Base-by-base conservation (phyloP, 1,140 invertebrate species). In the Drosophila pseudoananassae region DNA sequence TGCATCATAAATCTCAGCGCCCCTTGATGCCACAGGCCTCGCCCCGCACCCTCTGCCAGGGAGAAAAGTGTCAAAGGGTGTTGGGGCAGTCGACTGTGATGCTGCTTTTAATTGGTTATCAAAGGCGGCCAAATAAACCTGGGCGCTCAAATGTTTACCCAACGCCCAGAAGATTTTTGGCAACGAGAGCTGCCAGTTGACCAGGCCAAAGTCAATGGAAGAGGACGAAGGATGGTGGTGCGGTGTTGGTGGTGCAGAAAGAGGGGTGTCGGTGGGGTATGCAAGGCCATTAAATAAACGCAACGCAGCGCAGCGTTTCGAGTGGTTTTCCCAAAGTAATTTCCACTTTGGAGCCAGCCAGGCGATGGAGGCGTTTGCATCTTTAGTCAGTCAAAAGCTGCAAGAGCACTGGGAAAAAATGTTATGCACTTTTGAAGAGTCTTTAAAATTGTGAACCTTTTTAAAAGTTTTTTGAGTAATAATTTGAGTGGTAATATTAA, bases 211-310 rank as follows among this genome's bases (percentile, higher is more conserved):
- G 50, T 33, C 53, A 53, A 17, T 14, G 5, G 31, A 4, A 12
- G 15, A 33, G 25, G 0, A n/a, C 47, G 20, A 14, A 7, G 23
- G 31, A 15, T 10, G 27, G 6, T 12, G 53, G n/a, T 53, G 15
- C n/a, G 25, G n/a, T n/a, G 47, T 27, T 5, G 25, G 25, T 27
- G 40, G 36, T 14, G 49, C n/a, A 15, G 14, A n/a, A 40, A 25
- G 3, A 17, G 25, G 25, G 33, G 4, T 9, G n/a, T 9, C 29
- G 43, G 14, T 17, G 6, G 40, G 40, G 40, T 17, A 9, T 71
- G 38, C 66, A 63, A 61, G 76, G 76, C 79, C 79, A 83, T 83
- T 84, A 84, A 84, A 79, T 79, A 84, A 84, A 83, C 71, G 80
- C 80, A 84, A 58, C 65, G 57, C 65, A 69, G 65, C 65, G 50